Conservation (phyloP, 2,888 invertebrate species). For the Phyllotreta cruciferae region DNA sequence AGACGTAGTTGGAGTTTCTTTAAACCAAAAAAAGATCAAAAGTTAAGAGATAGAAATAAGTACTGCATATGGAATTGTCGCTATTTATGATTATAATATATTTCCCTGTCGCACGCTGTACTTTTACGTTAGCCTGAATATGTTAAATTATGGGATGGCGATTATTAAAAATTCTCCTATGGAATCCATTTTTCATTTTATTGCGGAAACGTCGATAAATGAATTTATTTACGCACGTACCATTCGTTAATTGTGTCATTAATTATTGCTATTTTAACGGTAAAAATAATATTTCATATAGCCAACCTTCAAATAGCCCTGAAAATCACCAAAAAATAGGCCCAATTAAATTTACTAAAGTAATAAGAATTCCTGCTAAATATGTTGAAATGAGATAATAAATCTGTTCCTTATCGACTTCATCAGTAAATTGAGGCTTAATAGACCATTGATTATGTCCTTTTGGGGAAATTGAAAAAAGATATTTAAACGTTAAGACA, state of each 20-base stretch:
- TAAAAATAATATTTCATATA: too few relatives aligned
- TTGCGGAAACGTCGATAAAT: not conserved
- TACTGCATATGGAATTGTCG: conserved; percentile 15
- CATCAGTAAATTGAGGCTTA: conserved; percentile 7
- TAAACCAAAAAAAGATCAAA: conserved; percentile 17
- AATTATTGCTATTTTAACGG: too few relatives aligned
- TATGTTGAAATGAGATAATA: too few relatives aligned
- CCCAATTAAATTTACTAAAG: too few relatives aligned
- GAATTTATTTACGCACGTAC: too few relatives aligned
- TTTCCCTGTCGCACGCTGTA: conserved; percentile 8
- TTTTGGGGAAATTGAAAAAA: not conserved
- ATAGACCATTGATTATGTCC: not conserved
- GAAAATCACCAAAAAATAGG: too few relatives aligned
- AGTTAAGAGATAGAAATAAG: conserved; percentile 11
- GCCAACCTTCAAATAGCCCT: too few relatives aligned
- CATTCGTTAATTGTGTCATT: too few relatives aligned
- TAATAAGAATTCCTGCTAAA: too few relatives aligned
- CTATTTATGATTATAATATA: conserved; percentile 25
- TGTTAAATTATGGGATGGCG: conserved; percentile 7
- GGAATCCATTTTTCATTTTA: not conserved
- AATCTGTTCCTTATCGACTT: not conserved
- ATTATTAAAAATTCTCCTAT: not conserved
- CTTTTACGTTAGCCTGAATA: not conserved
- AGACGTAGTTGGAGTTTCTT: conserved; percentile 20
- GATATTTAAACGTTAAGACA: not conserved